Base-by-base conservation (phyloP, 2,113 vertebrate species). In the Glareola pratincola region DNA sequence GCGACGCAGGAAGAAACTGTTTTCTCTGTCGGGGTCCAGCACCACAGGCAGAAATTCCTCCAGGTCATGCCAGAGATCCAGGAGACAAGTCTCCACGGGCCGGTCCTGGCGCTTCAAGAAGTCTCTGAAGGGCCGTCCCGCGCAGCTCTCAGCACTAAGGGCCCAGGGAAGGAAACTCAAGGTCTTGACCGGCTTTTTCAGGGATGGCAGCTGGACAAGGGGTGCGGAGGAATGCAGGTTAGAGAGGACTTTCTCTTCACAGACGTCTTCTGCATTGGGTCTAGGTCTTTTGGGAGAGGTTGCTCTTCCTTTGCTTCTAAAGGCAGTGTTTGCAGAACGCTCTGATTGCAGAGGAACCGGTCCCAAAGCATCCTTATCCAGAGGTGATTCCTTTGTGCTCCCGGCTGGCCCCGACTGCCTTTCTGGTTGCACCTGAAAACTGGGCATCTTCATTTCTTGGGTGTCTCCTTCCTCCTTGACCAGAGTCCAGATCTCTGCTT, bases 11-110 rank as follows among this genome's bases (percentile, higher is more conserved):
- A 95, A 43, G 36, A 98, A 96, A 32, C 92, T 93, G 10, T 96
- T 97, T 23, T 96, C 96, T 36, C 79, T 95, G 23, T 85, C 89
- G 50, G 81, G 78, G 10, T 43, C 93, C 83, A 97, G 85, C n/a
- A 92, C 94, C 47, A 97, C 90, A 0, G 92, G 81, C 60, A 98
- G 90, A 78, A 98, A 98, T 43, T 97, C 95, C 72, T 97, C 93
- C 56, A 98, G 93, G 59, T 98, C 97, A 1, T 98, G 97, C 97
- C 98, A 98, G 45, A 98, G 94, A 36, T 97, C 97, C 75, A 98
- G 86, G 67, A 98, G 97, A 57, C 12, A 73, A 56, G 91, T 76
- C 37, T 94, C 96, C 45, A 85, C 1, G 12, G 94, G 59, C 37
- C 37, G 30, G 41, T 86, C 69, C 48, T n/a, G 78, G 50, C 15